A percentile compares a stretch with the other conserved stretches of the same genome.
Evolutionary conservation across 2,888 invertebrate species (phyloP).

Genomic region (Harpagoxenus sublaevis): DNA sequence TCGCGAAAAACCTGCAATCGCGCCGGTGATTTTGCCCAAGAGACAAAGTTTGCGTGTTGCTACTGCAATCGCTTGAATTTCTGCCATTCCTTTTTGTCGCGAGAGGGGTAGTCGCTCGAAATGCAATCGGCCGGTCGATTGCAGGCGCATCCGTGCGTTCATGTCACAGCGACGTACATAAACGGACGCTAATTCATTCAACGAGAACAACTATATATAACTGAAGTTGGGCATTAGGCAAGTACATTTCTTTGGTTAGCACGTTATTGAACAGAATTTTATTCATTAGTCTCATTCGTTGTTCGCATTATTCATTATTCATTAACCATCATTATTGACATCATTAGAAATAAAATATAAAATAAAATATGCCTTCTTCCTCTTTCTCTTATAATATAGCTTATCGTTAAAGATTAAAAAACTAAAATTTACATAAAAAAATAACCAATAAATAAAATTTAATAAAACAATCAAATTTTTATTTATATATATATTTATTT

Average conservation of each 20-base stretch:
- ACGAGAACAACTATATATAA: neutral
- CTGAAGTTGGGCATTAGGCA: neutral
- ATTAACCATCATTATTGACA: neutral
- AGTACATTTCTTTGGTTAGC: neutral
- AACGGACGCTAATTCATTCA: conserved; percentile 20
- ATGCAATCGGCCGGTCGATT: conserved; percentile 19
- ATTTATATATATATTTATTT: neutral
- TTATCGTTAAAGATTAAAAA: neutral
- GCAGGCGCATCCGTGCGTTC: conserved; percentile 28
- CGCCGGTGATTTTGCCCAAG: neutral
- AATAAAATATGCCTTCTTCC: neutral
- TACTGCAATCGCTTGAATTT: conserved; percentile 20
- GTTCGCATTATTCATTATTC: neutral
- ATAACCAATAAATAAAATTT: neutral
- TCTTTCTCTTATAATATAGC: neutral
- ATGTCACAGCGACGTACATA: conserved; percentile 13
- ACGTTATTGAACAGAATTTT: neutral
- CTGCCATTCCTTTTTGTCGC: neutral
- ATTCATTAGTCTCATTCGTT: neutral
- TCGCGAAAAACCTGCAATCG: neutral
- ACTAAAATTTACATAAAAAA: neutral
- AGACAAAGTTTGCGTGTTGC: conserved; percentile 19
- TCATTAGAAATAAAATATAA: neutral
- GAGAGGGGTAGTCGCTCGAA: neutral
- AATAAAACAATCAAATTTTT: neutral